Conservation (phyloP, 2,888 invertebrate genomes). For the Priocnemis perturbator region DNA sequence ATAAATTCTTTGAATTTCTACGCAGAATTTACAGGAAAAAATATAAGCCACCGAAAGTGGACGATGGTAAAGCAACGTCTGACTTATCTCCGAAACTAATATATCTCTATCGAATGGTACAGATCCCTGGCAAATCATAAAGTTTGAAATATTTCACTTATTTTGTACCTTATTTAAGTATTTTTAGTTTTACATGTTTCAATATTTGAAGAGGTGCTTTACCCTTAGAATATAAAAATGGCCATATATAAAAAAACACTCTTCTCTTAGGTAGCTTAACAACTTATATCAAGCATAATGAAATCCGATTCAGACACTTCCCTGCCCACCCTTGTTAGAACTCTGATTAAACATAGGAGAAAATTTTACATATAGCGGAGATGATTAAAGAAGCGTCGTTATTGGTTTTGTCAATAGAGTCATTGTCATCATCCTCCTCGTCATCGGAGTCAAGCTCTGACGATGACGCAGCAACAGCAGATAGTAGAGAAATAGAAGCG, state of each 20-base stretch:
- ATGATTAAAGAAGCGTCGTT: too few relatives aligned
- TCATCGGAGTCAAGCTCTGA: slow-evolving; percentile 73
- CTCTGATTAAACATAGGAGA: too few relatives aligned
- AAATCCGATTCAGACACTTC: too few relatives aligned
- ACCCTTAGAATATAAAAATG: too few relatives aligned
- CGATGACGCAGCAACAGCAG: slow-evolving; percentile 79
- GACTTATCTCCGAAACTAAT: not conserved
- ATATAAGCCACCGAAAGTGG: slow-evolving; percentile 82
- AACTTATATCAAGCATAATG: not conserved
- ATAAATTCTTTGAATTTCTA: slow-evolving; percentile 87
- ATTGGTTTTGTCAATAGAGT: not conserved
- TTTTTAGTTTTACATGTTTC: slow-evolving; percentile 7
- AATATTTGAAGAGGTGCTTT: not conserved
- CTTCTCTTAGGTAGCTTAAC: too few relatives aligned
- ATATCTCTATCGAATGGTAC: slow-evolving; percentile 16
- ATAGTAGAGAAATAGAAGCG: slow-evolving; percentile 82
- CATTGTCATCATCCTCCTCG: slow-evolving; percentile 46
- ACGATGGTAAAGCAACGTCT: slow-evolving; percentile 73
- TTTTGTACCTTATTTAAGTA: slow-evolving; percentile 6
- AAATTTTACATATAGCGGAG: too few relatives aligned
- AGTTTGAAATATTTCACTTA: too few relatives aligned
- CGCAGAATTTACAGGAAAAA: slow-evolving; percentile 90
- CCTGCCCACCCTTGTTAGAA: too few relatives aligned
- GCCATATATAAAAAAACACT: too few relatives aligned
- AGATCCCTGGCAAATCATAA: too few relatives aligned